These are phyloP conservation scores for Lucifuga dentata DNA, from an alignment of 2,113 vertebrate species.

Conservation along the genomic window DNA sequence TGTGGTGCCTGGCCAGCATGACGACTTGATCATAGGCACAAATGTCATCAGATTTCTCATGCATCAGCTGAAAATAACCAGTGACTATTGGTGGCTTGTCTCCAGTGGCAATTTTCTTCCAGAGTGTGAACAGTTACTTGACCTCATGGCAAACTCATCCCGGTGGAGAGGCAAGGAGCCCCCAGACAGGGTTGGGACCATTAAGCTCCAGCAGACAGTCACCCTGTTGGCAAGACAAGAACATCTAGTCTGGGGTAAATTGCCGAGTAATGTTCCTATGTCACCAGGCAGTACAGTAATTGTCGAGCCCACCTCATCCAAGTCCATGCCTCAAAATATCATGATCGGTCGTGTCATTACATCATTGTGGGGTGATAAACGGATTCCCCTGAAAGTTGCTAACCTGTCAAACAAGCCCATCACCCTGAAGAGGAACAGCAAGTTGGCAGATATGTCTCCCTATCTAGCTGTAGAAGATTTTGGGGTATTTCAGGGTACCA, in stretches of 20 bases:
- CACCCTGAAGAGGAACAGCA: constrained; percentile 40
- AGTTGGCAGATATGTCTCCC: constrained; percentile 43
- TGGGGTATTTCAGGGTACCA: constrained; percentile 10
- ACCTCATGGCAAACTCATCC: too few species aligned
- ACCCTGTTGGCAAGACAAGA: too few species aligned
- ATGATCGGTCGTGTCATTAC: constrained; percentile 6
- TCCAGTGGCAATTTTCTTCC: too few species aligned
- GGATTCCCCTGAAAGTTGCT: constrained; percentile 37
- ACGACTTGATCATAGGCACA: too few species aligned
- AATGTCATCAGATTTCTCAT: too few species aligned
- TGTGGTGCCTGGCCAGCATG: constrained; percentile 34
- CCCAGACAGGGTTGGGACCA: too few species aligned
- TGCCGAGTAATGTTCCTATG: background rate
- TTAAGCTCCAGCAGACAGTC: too few species aligned
- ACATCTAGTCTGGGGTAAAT: constrained; percentile 43
- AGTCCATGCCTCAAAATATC: constrained; percentile 7
- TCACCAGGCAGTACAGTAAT: constrained; percentile 21
- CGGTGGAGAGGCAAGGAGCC: too few species aligned
- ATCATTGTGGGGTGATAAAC: constrained; percentile 43
- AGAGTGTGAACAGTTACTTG: too few species aligned
- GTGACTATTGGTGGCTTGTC: too few species aligned
- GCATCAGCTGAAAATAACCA: too few species aligned
- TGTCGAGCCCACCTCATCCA: constrained; percentile 22
- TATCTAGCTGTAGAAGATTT: constrained; percentile 36
- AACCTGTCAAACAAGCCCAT: constrained; percentile 32